Percentiles rank a stretch among this genome's conserved stretches.
Conservation (phyloP, 2,888 invertebrate species). For the Thecocarcelia acutangulata region DNA sequence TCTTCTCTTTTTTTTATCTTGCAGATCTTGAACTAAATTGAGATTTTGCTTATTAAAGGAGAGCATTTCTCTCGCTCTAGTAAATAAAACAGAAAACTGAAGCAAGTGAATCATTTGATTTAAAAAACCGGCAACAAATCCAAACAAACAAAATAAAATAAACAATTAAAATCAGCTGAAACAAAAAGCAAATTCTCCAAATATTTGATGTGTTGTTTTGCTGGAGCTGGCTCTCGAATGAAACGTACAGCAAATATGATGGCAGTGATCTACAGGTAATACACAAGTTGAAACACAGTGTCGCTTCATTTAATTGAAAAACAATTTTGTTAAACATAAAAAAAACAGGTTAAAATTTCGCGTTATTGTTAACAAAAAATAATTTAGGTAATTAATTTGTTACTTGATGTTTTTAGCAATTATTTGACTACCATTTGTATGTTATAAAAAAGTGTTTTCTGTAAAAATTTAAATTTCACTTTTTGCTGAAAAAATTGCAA, state of each 20-base stretch:
- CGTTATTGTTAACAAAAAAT: conserved; percentile 18
- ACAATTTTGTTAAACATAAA: background rate
- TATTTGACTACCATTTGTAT: no score
- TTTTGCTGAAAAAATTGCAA: conserved; percentile 20
- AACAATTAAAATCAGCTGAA: conserved; percentile 36
- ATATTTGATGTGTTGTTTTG: conserved; percentile 38
- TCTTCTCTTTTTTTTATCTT: conserved; percentile 62
- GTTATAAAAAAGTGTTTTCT: no score
- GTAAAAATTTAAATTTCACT: conserved; percentile 49
- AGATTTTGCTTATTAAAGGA: conserved; percentile 31
- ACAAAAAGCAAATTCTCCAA: conserved; percentile 48
- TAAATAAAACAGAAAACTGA: conserved; percentile 29
- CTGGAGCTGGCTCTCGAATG: conserved; percentile 57
- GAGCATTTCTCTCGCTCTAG: conserved; percentile 50
- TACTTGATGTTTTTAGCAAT: no score
- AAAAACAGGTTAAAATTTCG: conserved; percentile 14
- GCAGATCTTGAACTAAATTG: conserved; percentile 58
- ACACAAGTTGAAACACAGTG: conserved; percentile 68
- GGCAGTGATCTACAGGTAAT: conserved; percentile 80
- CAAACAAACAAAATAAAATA: conserved; percentile 16
- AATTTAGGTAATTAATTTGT: no score
- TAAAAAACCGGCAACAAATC: conserved; percentile 22
- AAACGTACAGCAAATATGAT: conserved; percentile 68
- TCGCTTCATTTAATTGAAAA: conserved; percentile 46
- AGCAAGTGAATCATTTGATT: conserved; percentile 56